phyloP scores from a whole-genome alignment of 2,797 vertebrate species.

The Eulemur rubriventer region DNA sequence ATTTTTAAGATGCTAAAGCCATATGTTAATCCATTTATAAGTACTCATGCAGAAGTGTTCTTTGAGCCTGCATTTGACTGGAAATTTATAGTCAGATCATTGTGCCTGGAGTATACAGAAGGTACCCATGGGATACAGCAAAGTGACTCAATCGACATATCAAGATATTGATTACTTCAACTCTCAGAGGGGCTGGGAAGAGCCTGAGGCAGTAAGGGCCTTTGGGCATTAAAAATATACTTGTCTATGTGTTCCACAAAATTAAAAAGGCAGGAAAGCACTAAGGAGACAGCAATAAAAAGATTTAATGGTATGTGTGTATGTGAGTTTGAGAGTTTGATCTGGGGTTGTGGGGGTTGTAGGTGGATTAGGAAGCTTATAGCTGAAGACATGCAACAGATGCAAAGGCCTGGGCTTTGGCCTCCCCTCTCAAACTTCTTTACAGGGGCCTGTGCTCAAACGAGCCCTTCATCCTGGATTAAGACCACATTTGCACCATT shows the following conservation, averaged over 20 bases:
- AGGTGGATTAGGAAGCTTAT: neutral
- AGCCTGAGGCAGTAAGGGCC: neutral
- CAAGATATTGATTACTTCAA: neutral
- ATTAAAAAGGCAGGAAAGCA: neutral
- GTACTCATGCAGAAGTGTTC: neutral
- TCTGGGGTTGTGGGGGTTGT: neutral
- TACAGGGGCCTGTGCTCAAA: neutral
- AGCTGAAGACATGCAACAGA: neutral
- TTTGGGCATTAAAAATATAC: neutral
- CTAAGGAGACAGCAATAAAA: neutral
- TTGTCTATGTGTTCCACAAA: slow-evolving; percentile 24
- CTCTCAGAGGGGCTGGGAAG: neutral
- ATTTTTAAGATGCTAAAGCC: neutral
- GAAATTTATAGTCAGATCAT: neutral
- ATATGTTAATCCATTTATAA: neutral
- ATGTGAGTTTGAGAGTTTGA: neutral
- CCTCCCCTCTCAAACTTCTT: slow-evolving; percentile 15
- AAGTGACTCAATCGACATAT: neutral
- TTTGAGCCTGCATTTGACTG: neutral
- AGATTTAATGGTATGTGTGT: neutral
- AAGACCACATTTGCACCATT: neutral
- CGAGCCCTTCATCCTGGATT: slow-evolving; percentile 1
- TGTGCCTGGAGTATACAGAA: neutral
- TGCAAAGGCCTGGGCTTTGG: neutral
- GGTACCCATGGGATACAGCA: neutral